Base-by-base conservation (phyloP, 2,113 vertebrate species). In the Thalassoma bifasciatum region DNA sequence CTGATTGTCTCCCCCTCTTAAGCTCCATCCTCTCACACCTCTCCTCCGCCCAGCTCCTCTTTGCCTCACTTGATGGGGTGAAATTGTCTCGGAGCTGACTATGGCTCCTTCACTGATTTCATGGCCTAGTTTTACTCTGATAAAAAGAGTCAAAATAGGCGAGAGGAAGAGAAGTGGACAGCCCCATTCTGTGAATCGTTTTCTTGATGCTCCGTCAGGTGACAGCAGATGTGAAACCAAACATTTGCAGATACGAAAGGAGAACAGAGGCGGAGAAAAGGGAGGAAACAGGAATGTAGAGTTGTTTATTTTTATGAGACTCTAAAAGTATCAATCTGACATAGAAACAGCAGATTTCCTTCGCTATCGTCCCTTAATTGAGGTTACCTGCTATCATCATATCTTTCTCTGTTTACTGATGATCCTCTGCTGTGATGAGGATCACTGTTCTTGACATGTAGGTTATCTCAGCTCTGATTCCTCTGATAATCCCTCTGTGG, bases 381-480 rank as follows among this genome's bases (percentile, higher is more conserved):
- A 6, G 30, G 30, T 30, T 4, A 30, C 16, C 14, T 26, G 24
- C 14, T 47, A 72, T 72, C 73, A 23, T 66, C 59, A 34, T 34
- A 59, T 81, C 60, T 66, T 62, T 79, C 56, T 2, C 9, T 67
- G 77, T 79, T 84, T 84, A 40, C 72, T 24, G 38, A 68, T 64
- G 63, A 19, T 71, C 46, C 36, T 46, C 51, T 30, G 30, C 60
- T 59, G 60, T 72, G 67, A 79, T 82, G 61, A 84, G 77, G 30
- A 24, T 56, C 56, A 60, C 84, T 50, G 75, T 83, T 87, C 75
- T 79, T 65, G 79, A 71, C 68, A 79, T 83, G 61, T 79, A 68
- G 58, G 85, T 87, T 85, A 89, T 65, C 79, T 47, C 44, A 17
- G 82, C 82, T 83, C 78, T 85, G 79, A 85, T 85, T 77, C 73